Evolutionary conservation across 2,888 invertebrate species (phyloP).

Genomic region (Erebia epiphron): DNA sequence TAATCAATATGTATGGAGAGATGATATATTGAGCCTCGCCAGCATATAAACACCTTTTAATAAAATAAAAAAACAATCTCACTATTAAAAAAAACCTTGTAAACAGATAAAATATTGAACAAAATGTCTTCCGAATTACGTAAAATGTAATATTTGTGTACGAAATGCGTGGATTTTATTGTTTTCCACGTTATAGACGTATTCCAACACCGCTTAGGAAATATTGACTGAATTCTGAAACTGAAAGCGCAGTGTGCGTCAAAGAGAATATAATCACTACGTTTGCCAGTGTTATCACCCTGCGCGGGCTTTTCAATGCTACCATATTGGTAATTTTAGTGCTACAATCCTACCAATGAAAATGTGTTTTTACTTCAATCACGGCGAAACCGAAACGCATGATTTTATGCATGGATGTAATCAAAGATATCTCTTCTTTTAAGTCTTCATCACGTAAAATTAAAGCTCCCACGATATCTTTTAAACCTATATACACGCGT

Average conservation of each 20-base stretch:
- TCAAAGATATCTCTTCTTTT: too few species aligned
- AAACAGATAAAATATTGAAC: not conserved
- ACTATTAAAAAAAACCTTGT: not conserved
- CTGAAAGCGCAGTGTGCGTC: not conserved
- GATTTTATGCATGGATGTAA: too few species aligned
- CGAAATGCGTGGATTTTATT: not conserved
- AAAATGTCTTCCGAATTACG: not conserved
- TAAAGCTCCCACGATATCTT: too few species aligned
- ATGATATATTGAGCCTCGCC: conserved; percentile 6
- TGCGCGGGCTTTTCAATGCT: not conserved
- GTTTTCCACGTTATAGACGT: not conserved
- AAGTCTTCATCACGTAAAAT: too few species aligned
- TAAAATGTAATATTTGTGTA: not conserved
- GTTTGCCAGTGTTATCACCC: conserved; percentile 2
- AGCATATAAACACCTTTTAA: not conserved
- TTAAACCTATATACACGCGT: too few species aligned
- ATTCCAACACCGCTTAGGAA: conserved; percentile 1
- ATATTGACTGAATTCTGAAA: conserved; percentile 16
- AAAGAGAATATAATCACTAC: too few species aligned
- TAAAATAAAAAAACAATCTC: not conserved
- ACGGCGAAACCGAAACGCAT: too few species aligned
- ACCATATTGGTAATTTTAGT: conserved; percentile 4
- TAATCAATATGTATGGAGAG: conserved; percentile 16
- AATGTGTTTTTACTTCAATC: too few species aligned
- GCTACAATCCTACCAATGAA: too few species aligned